Base-by-base conservation (phyloP, 2,888 invertebrate genomes). In the Dicranocentrus wangi region DNA sequence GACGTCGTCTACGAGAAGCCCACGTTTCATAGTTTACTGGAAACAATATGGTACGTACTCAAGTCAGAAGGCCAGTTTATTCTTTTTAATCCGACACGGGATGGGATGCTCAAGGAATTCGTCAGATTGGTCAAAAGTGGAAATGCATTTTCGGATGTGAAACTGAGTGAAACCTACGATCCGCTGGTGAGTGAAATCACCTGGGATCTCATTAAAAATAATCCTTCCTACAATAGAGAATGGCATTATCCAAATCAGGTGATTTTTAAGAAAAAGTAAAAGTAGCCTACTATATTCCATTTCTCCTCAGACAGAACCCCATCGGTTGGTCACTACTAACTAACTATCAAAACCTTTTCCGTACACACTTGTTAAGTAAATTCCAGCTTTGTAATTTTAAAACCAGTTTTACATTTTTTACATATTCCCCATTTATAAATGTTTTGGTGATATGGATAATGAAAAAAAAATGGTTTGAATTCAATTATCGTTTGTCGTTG, bases 81-180 rank as follows among this genome's bases (percentile, higher is more conserved):
- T 71, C 61, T 83, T 1, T 83, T 83, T 68, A 83, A 83, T 65
- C 83, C 83, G 8, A 76, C 79, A 7, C 65, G 83, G 15, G 73
- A 79, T 15, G 73, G 75, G 3, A 80, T 82, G 70, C 72, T 83
- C 10, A 32, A 65, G 5, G 21, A 73, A n/a, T 80, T 80, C 43
- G 68, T 80, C 10, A 28, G 17, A 0, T 17, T 80, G 42, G 73
- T 69, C 42, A 60, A 69, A 63, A 42, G 27, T n/a, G 23, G 8
- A 21, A 68, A 58, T 21, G 77, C 68, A 51, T 72, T 80, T 23
- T 61, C 69, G 0, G 69, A 80, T 23, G 80, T 80, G 17, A 68
- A 60, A 17, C 19, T 72, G 5, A 60, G 19, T 15, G 72, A 72
- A 32, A 19, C 32, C 15, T 80, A 81, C 58, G 81, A 82, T 19